Percentiles rank a stretch among this genome's conserved stretches.
Conservation (phyloP, 37 sponge, comb jelly and placozoan species). For the Crambe crambe region DNA sequence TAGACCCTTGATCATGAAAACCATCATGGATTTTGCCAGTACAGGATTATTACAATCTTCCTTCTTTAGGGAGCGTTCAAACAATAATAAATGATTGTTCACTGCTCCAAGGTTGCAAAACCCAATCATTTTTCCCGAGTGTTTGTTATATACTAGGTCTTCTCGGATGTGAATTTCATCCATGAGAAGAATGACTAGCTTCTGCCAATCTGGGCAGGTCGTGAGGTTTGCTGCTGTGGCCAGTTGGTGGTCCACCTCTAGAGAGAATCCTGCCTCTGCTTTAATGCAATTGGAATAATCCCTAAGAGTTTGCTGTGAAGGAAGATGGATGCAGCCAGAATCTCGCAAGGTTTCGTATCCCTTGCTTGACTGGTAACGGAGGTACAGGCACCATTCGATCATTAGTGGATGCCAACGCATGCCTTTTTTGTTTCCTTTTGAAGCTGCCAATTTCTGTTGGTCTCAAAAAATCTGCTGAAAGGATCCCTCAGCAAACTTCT, state of each 20-base stretch:
- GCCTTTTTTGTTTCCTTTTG: too few species aligned
- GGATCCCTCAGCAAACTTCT: slow-evolving; percentile 6
- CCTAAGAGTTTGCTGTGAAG: slow-evolving; percentile 44
- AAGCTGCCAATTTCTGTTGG: slow-evolving; percentile 19
- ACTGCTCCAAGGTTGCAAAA: slow-evolving; percentile 52
- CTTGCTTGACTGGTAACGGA: slow-evolving; percentile 33
- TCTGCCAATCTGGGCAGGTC: slow-evolving; percentile 43
- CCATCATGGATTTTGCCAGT: slow-evolving; percentile 37
- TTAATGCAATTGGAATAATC: slow-evolving; percentile 50
- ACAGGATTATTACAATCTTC: background rate
- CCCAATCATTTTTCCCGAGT: slow-evolving; percentile 49
- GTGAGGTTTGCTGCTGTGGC: slow-evolving; percentile 21
- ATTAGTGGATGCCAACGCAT: slow-evolving; percentile 55
- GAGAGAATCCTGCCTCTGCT: slow-evolving; percentile 32
- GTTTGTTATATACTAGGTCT: too few species aligned
- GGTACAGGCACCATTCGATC: slow-evolving; percentile 51
- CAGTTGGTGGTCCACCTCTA: slow-evolving; percentile 39
- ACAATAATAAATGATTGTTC: slow-evolving; percentile 18
- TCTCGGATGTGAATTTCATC: too few species aligned
- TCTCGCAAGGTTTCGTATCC: slow-evolving; percentile 37
- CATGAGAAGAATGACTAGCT: slow-evolving; percentile 35
- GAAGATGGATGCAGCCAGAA: slow-evolving; percentile 22
- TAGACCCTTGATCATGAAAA: slow-evolving; percentile 31
- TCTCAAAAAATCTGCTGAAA: slow-evolving; percentile 47
- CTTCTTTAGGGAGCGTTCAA: slow-evolving; percentile 16